Percentiles rank a stretch among this genome's conserved stretches.
These are phyloP conservation scores for Neomonachus schauinslandi DNA, from an alignment of 2,113 vertebrate species.

Conservation along the genomic window DNA sequence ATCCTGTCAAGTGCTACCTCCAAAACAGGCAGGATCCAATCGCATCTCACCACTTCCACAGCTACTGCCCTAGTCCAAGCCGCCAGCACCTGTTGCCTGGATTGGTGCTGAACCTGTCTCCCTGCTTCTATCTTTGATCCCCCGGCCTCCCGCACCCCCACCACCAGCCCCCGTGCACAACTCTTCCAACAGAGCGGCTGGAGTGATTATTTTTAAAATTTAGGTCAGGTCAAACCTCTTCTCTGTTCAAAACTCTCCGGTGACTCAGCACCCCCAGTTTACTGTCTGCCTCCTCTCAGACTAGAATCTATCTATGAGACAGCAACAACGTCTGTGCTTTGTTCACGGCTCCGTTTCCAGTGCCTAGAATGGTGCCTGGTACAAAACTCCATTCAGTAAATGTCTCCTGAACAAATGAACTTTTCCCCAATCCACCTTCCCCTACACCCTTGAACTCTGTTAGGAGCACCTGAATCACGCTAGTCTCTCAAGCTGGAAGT, in stretches of 20 bases:
- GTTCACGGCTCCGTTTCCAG: not conserved
- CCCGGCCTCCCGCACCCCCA: not conserved
- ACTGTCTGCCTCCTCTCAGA: not conserved
- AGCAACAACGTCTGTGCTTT: not conserved
- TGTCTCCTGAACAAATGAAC: not conserved
- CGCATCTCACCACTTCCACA: not conserved
- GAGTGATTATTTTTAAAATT: constrained; percentile 15
- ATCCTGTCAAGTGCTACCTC: not conserved
- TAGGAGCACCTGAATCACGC: not conserved
- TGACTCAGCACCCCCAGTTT: not conserved
- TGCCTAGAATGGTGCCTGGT: not conserved
- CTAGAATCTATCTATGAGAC: not conserved
- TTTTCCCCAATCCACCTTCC: not conserved
- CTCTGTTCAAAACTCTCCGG: not conserved
- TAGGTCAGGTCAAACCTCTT: not conserved
- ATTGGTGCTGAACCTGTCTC: not conserved
- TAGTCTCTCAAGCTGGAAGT: not conserved
- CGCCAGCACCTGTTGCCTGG: not conserved
- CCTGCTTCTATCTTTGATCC: not conserved
- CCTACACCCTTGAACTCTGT: not conserved
- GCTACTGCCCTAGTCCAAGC: not conserved
- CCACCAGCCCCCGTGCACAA: not conserved
- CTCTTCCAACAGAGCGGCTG: not conserved
- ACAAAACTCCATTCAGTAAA: not conserved
- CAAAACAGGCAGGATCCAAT: not conserved